Percentiles rank a stretch among this genome's conserved stretches.
phyloP scores from a whole-genome alignment of 2,113 vertebrate species.

The Otolemur garnettii region DNA sequence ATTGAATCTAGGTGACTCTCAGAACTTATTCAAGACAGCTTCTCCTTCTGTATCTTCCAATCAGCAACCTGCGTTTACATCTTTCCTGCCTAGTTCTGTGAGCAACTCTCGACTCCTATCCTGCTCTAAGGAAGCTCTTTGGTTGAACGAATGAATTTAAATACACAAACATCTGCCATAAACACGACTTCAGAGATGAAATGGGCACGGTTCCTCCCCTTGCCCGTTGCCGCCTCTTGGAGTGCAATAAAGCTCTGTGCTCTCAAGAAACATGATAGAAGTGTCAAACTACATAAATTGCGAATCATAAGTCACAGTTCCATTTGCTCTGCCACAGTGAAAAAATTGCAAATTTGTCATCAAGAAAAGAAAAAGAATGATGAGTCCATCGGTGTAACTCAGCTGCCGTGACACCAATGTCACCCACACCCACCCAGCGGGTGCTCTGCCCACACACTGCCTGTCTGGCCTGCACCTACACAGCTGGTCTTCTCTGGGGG shows the following conservation, averaged over 20 bases:
- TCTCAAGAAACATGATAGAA: slow-evolving; percentile 12
- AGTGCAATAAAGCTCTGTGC: background rate
- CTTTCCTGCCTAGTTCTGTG: background rate
- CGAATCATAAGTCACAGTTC: slow-evolving; percentile 37
- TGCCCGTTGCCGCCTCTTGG: background rate
- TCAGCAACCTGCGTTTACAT: background rate
- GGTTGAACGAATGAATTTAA: slow-evolving; percentile 50
- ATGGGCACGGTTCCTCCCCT: background rate
- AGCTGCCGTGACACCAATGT: background rate
- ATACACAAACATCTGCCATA: slow-evolving; percentile 30
- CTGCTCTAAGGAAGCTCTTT: background rate
- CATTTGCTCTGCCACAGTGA: slow-evolving; percentile 25
- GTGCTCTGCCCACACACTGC: background rate
- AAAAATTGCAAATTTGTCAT: slow-evolving; percentile 61
- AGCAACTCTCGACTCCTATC: background rate
- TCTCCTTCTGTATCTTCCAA: background rate
- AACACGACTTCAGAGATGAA: background rate
- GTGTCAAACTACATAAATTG: slow-evolving; percentile 28
- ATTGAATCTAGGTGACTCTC: background rate
- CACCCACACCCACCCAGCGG: background rate
- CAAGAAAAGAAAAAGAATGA: slow-evolving; percentile 48
- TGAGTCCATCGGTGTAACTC: background rate
- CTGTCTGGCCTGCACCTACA: background rate
- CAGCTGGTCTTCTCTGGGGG: background rate
- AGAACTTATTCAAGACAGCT: slow-evolving; percentile 42